Percentiles rank a stretch among this genome's conserved stretches.
phyloP scores from a whole-genome alignment of 2,888 invertebrate genomes.

The Leucophenga montana region DNA sequence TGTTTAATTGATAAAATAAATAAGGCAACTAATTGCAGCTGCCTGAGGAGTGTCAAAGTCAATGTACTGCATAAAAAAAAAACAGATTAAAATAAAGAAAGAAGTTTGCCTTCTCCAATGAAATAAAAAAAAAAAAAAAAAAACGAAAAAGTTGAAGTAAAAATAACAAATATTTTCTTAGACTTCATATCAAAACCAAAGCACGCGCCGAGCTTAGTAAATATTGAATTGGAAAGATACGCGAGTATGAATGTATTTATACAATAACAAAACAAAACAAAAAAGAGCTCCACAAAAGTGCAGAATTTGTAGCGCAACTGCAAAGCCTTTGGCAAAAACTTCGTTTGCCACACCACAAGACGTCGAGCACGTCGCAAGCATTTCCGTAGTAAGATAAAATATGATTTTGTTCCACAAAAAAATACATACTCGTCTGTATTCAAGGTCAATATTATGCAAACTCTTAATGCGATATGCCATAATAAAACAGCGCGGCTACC shows the following conservation, averaged over 20 bases:
- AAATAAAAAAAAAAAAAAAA: constrained; percentile 4
- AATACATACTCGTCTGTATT: constrained; percentile 32
- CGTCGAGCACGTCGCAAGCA: constrained; percentile 58
- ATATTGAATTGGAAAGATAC: constrained; percentile 41
- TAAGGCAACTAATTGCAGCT: constrained; percentile 44
- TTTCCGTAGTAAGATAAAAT: constrained; percentile 63
- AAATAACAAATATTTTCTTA: constrained; percentile 40
- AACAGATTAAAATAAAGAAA: neutral
- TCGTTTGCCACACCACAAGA: constrained; percentile 38
- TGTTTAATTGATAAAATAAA: constrained; percentile 42
- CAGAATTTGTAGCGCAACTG: neutral
- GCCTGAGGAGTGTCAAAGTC: constrained; percentile 37
- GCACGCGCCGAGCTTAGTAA: constrained; percentile 57
- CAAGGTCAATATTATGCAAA: constrained; percentile 52
- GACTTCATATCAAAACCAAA: constrained; percentile 47
- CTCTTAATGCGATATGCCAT: constrained; percentile 1
- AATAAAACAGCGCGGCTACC: neutral
- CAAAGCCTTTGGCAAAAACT: neutral
- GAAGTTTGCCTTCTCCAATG: neutral
- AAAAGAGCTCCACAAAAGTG: neutral
- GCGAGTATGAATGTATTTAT: no score
- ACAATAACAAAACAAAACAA: neutral
- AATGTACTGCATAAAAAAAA: constrained; percentile 31
- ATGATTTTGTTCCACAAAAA: constrained; percentile 50
- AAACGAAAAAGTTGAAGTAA: constrained; percentile 1